A percentile compares a stretch with the other conserved stretches of the same genome.
phyloP scores from a whole-genome alignment of 2,888 invertebrate genomes.

The Tetragonula carbonaria region DNA sequence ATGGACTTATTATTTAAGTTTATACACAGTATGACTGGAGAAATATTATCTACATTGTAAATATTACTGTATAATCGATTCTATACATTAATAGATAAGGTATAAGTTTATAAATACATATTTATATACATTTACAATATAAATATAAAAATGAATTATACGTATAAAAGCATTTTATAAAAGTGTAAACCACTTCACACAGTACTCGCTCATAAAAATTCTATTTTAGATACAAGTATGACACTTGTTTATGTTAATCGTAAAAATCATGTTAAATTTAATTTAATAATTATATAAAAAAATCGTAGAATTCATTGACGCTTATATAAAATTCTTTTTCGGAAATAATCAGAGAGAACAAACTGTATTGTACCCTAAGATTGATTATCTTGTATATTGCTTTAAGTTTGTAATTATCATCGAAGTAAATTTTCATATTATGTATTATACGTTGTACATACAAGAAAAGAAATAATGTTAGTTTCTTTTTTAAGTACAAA shows the following conservation, averaged over 20 bases:
- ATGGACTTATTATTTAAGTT: constrained; percentile 13
- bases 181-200: constrained; percentile 12
- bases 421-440: constrained; percentile 12
- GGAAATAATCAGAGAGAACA: constrained; percentile 7
- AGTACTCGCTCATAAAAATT: constrained; percentile 20
- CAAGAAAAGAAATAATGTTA: constrained; percentile 14
- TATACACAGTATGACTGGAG: constrained; percentile 49
- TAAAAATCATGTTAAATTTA: constrained; percentile 12
- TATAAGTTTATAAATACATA: constrained; percentile 42
- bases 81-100: constrained; percentile 55
- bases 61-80: constrained; percentile 29
- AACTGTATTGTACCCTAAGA: constrained; percentile 24
- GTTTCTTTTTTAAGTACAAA: constrained; percentile 35
- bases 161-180: constrained; percentile 32
- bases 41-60: constrained; percentile 41
- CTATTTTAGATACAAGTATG: constrained; percentile 21
- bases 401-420: background rate
- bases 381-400: constrained; percentile 32
- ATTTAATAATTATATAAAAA: background rate
- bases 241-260: constrained; percentile 6
- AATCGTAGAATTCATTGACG: background rate
- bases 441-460: background rate
- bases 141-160: constrained; percentile 40
- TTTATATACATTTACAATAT: constrained; percentile 54
- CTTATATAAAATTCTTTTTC: background rate